Conservation (phyloP, 2,113 vertebrate genomes). For the Bujurquina vittata region DNA sequence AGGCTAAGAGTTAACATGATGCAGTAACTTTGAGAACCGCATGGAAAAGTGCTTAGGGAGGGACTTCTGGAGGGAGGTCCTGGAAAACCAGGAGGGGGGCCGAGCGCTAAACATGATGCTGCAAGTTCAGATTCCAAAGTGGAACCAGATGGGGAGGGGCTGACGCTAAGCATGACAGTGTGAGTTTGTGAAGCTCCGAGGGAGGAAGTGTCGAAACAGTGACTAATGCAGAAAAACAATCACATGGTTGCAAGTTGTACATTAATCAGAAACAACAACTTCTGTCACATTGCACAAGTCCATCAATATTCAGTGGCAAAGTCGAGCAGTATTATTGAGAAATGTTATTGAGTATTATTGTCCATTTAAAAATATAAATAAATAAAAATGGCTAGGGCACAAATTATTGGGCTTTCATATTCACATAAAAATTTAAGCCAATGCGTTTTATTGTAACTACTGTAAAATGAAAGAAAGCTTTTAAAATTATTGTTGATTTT, state of each 20-base stretch:
- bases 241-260: conserved; percentile 7
- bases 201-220: conserved; percentile 37
- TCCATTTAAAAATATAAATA: neutral
- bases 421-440: neutral
- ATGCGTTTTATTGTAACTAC: neutral
- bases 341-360: too few species aligned
- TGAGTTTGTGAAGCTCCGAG: neutral
- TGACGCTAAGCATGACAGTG: conserved; percentile 57
- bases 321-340: neutral
- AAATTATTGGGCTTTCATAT: neutral
- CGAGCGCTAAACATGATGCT: conserved; percentile 44
- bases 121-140: conserved; percentile 33
- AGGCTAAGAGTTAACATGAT: conserved; percentile 66
- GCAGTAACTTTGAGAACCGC: conserved; percentile 31
- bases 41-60: conserved; percentile 8
- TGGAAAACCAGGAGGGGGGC: conserved; percentile 38
- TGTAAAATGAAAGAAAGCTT: neutral
- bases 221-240: conserved; percentile 21
- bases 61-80: conserved; percentile 18
- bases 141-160: conserved; percentile 40
- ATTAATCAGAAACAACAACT: neutral
- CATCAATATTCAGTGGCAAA: neutral
- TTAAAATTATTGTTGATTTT: neutral
- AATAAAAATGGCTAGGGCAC: too few species aligned
- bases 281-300: neutral